Evolutionary conservation across 2,797 vertebrate genomes (phyloP), one percentile per base, ranked within the genome.

Genomic region (Atherinosoma microstoma): DNA sequence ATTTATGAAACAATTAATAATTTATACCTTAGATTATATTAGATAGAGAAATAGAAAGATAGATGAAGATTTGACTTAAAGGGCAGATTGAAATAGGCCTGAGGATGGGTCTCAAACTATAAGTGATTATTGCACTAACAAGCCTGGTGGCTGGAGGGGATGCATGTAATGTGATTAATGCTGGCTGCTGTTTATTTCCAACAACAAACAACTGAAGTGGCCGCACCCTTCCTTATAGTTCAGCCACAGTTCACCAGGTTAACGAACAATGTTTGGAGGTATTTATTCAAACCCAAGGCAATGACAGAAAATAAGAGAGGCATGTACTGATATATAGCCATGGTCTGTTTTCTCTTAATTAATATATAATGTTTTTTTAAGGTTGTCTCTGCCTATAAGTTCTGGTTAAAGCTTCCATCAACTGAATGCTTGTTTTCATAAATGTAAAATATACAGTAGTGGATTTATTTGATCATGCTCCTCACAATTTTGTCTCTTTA

Each of bases 131-230:
- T 89, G 81, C 90, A 91, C 91, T 93, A 94, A 95, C 90, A 91
- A 93, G 89, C 87, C 88, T 86, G 76, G 85, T 82, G 84, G 92
- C 92, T 92, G 91, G 75, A 93, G 90, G 92, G 91, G 92, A 92
- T 87, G 87, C 80, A 64, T 91, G 84, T 94, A 94, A 95, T 95
- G 91, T 87, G 91, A 95, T 94, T 94, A 92, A 91, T 89, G 86
- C 84, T 87, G 87, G 89, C 80, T 59, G 67, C 91, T 88, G 94
- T 95, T 92, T 91, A 89, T 95, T 92, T 90, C 81, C 76, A 89
- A 93, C 94, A 94, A 94, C 92, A 92, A 94, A 94, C 91, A 93
- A 90, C 86, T 94, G 94, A 94, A 90, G 94, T 87, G 84, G 79
- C 83, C 49, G 67, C 93, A 91, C 71, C 68, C 45, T 29, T 58